phyloP scores from a whole-genome alignment of 2,113 vertebrate species.

The Percina caprodes region DNA sequence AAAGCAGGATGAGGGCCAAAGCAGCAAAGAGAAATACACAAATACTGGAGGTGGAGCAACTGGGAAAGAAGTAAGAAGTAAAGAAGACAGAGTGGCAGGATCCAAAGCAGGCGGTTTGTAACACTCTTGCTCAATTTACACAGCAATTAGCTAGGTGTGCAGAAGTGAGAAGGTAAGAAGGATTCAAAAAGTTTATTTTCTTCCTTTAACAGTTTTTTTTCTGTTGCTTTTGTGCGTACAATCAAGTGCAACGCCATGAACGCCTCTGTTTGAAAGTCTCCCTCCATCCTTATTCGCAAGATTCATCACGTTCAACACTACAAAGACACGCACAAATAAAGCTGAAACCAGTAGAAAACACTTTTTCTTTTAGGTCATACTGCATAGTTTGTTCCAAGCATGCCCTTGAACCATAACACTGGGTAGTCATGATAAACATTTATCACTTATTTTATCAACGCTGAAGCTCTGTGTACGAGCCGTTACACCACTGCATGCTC shows the following conservation, averaged over 20 bases:
- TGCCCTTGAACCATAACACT: neutral
- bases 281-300: neutral
- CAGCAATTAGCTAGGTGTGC: neutral
- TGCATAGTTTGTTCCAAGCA: neutral
- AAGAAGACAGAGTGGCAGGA: too few species aligned
- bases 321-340: neutral
- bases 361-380: neutral
- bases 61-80: neutral
- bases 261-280: neutral
- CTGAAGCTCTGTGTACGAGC: neutral
- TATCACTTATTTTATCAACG: neutral
- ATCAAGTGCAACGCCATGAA: neutral
- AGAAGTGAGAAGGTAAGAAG: neutral
- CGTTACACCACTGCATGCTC: neutral
- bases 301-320: neutral
- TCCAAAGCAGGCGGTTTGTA: neutral
- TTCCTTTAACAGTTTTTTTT: neutral
- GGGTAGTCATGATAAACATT: neutral
- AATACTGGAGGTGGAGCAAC: neutral
- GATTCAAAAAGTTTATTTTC: neutral
- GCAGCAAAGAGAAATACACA: neutral
- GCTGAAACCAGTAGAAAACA: neutral
- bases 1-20: neutral
- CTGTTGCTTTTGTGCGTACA: neutral
- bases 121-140: neutral